These are phyloP conservation scores for Nothocercus julius DNA, from an alignment of 2,113 vertebrate species.

Conservation along the genomic window DNA sequence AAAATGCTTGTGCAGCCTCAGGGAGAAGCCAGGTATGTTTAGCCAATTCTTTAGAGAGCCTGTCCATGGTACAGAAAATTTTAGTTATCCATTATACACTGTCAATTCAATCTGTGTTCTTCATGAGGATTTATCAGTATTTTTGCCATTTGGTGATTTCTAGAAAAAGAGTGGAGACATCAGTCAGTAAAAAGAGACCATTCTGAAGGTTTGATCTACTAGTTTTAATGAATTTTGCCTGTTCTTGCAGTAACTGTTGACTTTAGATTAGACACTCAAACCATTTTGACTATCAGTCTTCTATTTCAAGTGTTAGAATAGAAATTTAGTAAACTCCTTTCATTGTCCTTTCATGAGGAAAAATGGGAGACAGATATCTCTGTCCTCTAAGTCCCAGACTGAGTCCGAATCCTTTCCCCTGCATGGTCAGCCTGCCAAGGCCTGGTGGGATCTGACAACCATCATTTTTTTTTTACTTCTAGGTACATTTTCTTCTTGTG, in stretches of 20 bases:
- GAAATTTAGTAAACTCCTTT: neutral
- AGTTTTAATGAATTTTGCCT: neutral
- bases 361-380: accelerated
- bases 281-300: neutral
- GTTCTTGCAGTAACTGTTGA: neutral
- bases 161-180: neutral
- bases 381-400: neutral
- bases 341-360: neutral
- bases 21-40: neutral
- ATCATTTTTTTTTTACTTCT: neutral
- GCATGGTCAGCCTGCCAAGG: neutral
- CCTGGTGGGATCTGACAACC: neutral
- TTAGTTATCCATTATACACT: neutral
- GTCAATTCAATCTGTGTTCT: neutral
- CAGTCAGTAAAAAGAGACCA: neutral
- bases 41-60: neutral
- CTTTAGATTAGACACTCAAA: neutral
- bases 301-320: neutral
- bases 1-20: neutral
- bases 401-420: neutral
- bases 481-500: neutral
- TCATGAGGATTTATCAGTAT: neutral
- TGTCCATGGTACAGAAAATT: neutral
- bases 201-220: neutral
- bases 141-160: neutral